Base-by-base conservation (phyloP, 2,797 vertebrate genomes). In the Lacerta agilis region DNA sequence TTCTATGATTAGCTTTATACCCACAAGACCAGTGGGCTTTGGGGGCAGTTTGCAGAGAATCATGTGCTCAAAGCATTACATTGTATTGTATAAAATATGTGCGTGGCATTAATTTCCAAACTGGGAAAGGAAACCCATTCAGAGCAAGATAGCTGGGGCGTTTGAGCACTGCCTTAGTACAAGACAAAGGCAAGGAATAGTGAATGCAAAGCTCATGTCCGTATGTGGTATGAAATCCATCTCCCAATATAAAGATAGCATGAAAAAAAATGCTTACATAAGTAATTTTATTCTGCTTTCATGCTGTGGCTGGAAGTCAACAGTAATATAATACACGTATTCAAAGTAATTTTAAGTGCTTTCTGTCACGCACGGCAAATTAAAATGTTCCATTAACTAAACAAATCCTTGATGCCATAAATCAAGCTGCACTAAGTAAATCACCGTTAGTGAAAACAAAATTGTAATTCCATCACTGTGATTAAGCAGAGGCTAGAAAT, bases 361-460 rank as follows among this genome's bases (percentile, higher is more conserved):
- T 95, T 96, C 94, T 95, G 94, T 96, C 95, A 95, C 89, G 89
- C 92, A 93, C 1, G 1, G 84, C 95, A 97, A 97, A 97, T 97
- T 97, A 96, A 97, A 97, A 97, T 96, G 96, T 97, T 97, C 95
- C 93, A 97, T 97, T 97, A 97, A 95, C 95, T 96, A 97, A 97
- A 97, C 90, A 97, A 96, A 97, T 97, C 95, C 94, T 92, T 95
- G 88, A 77, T 95, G 94, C 89, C 89, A 96, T 96, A 96, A 97
- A 97, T 97, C 96, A 97, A 95, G 92, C 79, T 67, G 86, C 88
- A 94, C 91, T 95, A 96, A 95, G 95, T 96, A 97, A 97, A 97
- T 97, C 94, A 97, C 72, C 66, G 93, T 96, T 96, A 96, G 93
- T 93, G 93, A 96, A 96, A 96, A 96, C 88, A 94, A 94, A 96